Percentiles rank a stretch among this genome's conserved stretches.
These are phyloP conservation scores for Ranitomeya variabilis DNA, from an alignment of 2,113 vertebrate genomes.

Conservation along the genomic window DNA sequence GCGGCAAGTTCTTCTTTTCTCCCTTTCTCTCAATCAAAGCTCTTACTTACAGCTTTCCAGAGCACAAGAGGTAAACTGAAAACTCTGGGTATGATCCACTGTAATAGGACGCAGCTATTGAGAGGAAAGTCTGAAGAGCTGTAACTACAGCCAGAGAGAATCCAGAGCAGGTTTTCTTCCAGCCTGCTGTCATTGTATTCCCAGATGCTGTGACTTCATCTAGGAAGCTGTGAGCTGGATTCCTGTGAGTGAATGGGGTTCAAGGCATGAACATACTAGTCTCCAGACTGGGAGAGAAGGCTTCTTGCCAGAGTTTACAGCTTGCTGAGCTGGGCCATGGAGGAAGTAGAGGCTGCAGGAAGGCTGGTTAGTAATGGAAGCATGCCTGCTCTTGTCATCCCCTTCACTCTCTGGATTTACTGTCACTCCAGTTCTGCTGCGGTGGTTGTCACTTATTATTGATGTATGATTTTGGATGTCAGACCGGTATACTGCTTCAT, in stretches of 20 bases:
- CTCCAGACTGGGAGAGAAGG: background rate
- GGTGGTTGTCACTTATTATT: background rate
- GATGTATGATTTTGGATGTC: background rate
- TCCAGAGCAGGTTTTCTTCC: background rate
- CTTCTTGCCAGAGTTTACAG: background rate
- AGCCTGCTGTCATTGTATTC: background rate
- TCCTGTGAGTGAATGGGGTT: conserved; percentile 4
- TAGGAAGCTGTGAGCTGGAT: conserved; percentile 15
- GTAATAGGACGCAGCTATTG: background rate
- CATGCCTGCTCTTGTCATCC: background rate
- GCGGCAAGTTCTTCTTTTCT: background rate
- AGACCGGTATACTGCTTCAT: background rate
- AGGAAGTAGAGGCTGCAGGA: conserved; percentile 22
- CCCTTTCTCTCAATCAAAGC: background rate
- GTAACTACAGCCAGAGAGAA: background rate
- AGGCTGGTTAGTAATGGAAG: conserved; percentile 16
- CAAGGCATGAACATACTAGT: background rate
- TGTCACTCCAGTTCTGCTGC: background rate
- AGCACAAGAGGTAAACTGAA: background rate
- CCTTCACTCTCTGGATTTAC: background rate
- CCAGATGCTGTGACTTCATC: conserved; percentile 5
- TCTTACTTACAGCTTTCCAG: background rate
- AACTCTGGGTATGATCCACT: background rate
- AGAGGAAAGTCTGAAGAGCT: background rate
- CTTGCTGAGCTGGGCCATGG: conserved; percentile 3